Evolutionary conservation across 2,797 vertebrate species (phyloP), one percentile per base, ranked within the genome.

Genomic region (Octomys mimax): DNA sequence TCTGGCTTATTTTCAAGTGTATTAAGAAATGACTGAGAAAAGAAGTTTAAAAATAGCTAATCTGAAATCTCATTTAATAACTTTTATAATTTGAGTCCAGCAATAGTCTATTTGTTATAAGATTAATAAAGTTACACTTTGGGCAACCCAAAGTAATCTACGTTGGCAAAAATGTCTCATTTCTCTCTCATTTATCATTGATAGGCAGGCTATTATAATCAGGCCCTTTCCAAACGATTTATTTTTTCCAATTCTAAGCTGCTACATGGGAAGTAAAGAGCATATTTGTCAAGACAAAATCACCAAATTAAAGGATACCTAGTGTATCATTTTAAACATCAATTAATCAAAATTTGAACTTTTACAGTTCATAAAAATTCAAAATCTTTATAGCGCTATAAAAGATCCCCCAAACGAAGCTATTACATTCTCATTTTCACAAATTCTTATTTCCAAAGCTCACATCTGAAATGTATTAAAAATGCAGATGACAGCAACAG

Each of bases 281-380:
- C 2, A 1, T 54, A 80, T 54, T 90, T 93, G 52, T 89, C 21
- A 90, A 85, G 85, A 66, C 33, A 36, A 91, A 77, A 70, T 19
- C 68, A 83, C 39, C 89, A 64, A 85, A 77, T 62, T 77, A 88
- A 86, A 71, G 14, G 31, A 83, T 2, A 81, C 18, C 11, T 46
- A 70, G 57, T 36, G n/a, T 81, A 88, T 21, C 42, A n/a, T 88
- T 96, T 92, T 75, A 75, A 42, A 75, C 12, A 73, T 71, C 70
- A 71, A 73, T 46, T 46, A 75, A 46, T 75, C 73, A 84, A 79
- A 91, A 77, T 59, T 10, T 49, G 59, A 64, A 68, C 49, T 81
- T 88, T 73, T 62, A 13, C 0, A 59, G 39, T 73, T 18, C 52
- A 31, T 59, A 88, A 77, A 49, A 77, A 61, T 54, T 59, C 49